Base-by-base conservation (phyloP, 2,113 vertebrate genomes). In the Propithecus coquereli region DNA sequence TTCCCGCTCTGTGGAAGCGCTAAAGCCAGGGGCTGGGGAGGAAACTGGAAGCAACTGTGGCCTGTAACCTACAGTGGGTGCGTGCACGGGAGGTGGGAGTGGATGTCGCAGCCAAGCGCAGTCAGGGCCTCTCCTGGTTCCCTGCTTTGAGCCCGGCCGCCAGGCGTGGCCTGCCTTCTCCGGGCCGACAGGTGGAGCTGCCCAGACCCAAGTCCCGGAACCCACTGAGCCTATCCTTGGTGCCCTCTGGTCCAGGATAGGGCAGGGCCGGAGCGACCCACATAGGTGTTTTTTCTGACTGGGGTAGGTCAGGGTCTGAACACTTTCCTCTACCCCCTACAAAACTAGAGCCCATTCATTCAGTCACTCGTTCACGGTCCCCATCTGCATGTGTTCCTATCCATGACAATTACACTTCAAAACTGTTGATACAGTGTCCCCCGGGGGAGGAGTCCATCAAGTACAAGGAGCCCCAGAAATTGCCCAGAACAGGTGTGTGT, bases 1-100 rank as follows among this genome's bases (percentile, higher is more conserved):
- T 23, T 47, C 50, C 30, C 1, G 54, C 16, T 34, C 47, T 1
- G 0, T 0, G 25, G 34, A 71, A n/a, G 73, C 6, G 54, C 63
- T 14, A 5, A 47, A 6, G 22, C 27, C 2, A 4, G 50, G 45
- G 9, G 6, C 43, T 25, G 17, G 70, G 8, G 8, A 22, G 5
- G 12, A 43, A 43, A 7, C 4, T 4, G 50, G 76, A 16, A 52
- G 63, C 54, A 18, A 54, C 47, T 9, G 25, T 43, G 40, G 61
- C 63, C n/a, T 50, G 32, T 11, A 54, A 59, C 25, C 1, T 10
- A 4, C 30, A n/a, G 65, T 2, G 30, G n/a, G 2, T 11, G 30
- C 5, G 71, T 18, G 23, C 0, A 2, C 10, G 13, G n/a, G 30
- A 45, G 12, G 25, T 27, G 13, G 66, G 37, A 1, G 13, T 3